phyloP scores from a whole-genome alignment of 2,797 vertebrate species.

The Sus cebifrons region DNA sequence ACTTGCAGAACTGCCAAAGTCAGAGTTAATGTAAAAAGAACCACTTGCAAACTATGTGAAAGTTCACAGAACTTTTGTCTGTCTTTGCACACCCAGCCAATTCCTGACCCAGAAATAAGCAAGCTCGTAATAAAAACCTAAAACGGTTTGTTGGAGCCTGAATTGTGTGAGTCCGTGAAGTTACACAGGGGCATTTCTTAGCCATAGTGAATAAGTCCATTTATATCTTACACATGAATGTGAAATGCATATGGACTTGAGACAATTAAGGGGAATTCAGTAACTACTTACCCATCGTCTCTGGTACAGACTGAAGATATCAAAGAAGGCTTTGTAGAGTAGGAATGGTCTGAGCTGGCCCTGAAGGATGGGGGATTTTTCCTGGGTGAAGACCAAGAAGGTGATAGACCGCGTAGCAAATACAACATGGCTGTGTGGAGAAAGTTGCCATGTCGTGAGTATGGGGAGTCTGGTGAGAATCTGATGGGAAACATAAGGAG shows the following conservation, averaged over 20 bases:
- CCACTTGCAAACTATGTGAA: neutral
- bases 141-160: neutral
- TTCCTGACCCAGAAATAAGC: neutral
- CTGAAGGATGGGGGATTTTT: neutral
- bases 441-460: neutral
- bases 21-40: constrained; percentile 12
- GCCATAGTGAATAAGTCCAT: neutral
- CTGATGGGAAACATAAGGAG: neutral
- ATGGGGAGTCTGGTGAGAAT: neutral
- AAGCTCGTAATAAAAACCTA: neutral
- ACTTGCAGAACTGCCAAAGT: constrained; percentile 6
- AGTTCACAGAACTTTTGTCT: neutral
- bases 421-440: neutral
- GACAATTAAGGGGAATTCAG: neutral
- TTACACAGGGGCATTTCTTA: neutral
- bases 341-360: neutral
- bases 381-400: neutral
- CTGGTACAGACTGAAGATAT: neutral
- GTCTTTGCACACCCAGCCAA: neutral
- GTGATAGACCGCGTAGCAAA: neutral
- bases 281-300: neutral
- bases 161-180: neutral
- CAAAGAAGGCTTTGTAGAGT: neutral
- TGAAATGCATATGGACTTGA: neutral
- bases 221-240: constrained; percentile 27